Evolutionary conservation across 2,797 vertebrate genomes (phyloP), one percentile per base, ranked within the genome.

Genomic region (Linurgus olivaceus): DNA sequence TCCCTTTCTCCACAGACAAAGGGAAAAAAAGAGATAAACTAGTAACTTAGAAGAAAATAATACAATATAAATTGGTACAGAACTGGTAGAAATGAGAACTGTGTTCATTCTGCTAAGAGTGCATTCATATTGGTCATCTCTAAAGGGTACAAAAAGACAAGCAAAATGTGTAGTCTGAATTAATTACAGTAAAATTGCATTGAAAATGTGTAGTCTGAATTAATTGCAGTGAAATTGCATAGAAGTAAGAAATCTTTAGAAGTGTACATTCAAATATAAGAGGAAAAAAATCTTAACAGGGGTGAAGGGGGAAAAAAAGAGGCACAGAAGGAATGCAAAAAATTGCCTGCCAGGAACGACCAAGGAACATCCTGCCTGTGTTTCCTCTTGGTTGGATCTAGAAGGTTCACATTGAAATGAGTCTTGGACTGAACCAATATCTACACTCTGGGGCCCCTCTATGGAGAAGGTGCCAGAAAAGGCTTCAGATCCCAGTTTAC

Each of bases 31-130:
- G 33, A 57, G 19, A 48, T 12, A 45, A 81, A 93, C 70, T 7
- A 86, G 71, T 44, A 85, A 74, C 3, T 35, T 28, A 74, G 68
- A 82, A 85, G 44, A 83, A 89, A 93, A 80, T 85, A 90, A 86
- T 66, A 37, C 10, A 45, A 47, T 13, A 23, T 58, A 71, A 92
- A 92, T 59, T 47, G 18, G 33, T 61, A 57, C 10, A 38, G 35
- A 91, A 68, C 8, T 29, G 20, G 57, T 58, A 85, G 35, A 86
- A 94, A 52, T 23, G 17, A 88, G 44, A 75, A 86, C 24, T 14
- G 5, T 52, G 29, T 51, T 48, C 3, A 2, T 35, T 77, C 35
- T 19, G 5, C 42, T 78, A 78, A 84, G 25, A 93, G 12, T 31
- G 37, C 31, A 55, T 80, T 94, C 31, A 63, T 86, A 82, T 26